Conservation (phyloP, 2,888 invertebrate species). For the Acanthosepion pharaonis region DNA sequence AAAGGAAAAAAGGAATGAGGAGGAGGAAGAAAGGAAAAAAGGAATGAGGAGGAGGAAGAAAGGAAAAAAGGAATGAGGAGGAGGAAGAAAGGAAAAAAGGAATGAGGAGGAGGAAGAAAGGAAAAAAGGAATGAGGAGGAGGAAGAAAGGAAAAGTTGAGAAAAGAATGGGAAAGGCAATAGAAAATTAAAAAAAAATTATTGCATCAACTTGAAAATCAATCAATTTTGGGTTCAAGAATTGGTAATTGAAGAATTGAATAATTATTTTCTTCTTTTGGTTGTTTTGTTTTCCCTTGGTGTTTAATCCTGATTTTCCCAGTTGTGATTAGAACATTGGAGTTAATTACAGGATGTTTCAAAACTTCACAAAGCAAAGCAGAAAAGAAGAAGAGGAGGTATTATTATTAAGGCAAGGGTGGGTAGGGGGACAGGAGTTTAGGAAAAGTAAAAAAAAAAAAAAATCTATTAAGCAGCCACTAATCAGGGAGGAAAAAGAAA, state of each 20-base stretch:
- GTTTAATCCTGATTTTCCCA: neutral
- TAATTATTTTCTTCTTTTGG: neutral
- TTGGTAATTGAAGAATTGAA: neutral
- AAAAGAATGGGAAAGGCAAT: neutral
- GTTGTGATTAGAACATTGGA: neutral
- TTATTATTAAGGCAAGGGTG: neutral
- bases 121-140: neutral
- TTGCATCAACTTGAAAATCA: neutral
- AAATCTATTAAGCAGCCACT: neutral
- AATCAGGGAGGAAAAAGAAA: neutral
- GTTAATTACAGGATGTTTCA: neutral
- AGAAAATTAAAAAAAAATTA: neutral
- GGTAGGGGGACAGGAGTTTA: neutral
- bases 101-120: neutral
- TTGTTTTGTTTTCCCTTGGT: neutral
- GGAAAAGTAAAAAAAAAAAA: neutral
- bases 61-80: too few species aligned
- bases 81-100: neutral
- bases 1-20: too few species aligned
- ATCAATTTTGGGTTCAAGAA: neutral
- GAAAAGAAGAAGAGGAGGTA: neutral
- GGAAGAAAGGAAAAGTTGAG: neutral
- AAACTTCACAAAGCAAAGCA: constrained; percentile 12
- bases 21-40: too few species aligned
- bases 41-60: too few species aligned